Evolutionary conservation across 1,140 invertebrate genomes (phyloP).

Genomic region (Hermatobates lingyangjiaoensis): DNA sequence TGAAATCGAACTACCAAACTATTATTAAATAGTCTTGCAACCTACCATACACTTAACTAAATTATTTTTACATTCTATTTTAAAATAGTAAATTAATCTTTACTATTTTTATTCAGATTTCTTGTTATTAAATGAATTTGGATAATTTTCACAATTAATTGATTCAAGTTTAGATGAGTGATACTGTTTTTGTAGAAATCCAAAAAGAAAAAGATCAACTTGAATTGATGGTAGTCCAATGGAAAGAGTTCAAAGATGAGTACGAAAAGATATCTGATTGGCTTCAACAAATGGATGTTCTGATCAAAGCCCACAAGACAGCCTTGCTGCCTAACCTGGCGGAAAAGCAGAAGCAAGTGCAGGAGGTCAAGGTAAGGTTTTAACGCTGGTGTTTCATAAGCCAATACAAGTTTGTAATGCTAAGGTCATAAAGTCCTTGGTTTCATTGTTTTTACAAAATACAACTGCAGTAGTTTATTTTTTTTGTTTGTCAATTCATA

Average conservation of each 20-base stretch:
- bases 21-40: too few species aligned
- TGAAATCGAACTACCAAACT: too few species aligned
- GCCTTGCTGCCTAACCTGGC: conserved; percentile 57
- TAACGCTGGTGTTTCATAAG: background rate
- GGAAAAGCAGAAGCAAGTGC: conserved; percentile 72
- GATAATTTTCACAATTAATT: too few species aligned
- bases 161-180: too few species aligned
- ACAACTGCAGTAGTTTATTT: background rate
- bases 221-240: conserved; percentile 60
- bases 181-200: conserved; percentile 36
- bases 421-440: background rate
- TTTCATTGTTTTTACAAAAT: background rate
- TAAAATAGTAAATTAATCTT: too few species aligned
- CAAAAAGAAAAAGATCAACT: conserved; percentile 65
- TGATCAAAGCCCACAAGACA: conserved; percentile 77
- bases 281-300: conserved; percentile 81
- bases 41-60: too few species aligned
- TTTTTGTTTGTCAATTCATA: background rate
- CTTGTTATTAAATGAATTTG: too few species aligned
- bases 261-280: conserved; percentile 79
- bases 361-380: conserved; percentile 36
- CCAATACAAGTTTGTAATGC: background rate
- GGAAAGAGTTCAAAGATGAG: conserved; percentile 81
- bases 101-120: too few species aligned
- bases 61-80: too few species aligned